Percentiles rank a stretch among this genome's conserved stretches.
Evolutionary conservation across 2,797 vertebrate genomes (phyloP).

Genomic region (Sebastolobus altivelis): DNA sequence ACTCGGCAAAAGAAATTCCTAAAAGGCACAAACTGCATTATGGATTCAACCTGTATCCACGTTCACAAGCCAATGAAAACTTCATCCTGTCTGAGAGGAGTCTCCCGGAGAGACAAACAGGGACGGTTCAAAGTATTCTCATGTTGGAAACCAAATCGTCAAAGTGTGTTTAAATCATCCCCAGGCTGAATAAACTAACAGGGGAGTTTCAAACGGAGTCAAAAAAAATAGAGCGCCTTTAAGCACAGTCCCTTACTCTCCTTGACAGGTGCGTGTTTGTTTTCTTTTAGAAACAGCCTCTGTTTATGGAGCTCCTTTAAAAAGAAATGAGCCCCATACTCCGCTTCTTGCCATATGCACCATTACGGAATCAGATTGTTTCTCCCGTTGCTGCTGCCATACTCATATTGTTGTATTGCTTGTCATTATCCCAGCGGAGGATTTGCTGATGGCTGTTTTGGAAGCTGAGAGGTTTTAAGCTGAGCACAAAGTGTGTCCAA

Average conservation of each 20-base stretch:
- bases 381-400: neutral
- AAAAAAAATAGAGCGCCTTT: slow-evolving; percentile 57
- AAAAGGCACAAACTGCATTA: slow-evolving; percentile 10
- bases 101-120: slow-evolving; percentile 24
- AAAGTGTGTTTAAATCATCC: slow-evolving; percentile 64
- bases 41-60: slow-evolving; percentile 16
- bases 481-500: slow-evolving; percentile 54
- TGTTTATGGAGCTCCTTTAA: slow-evolving; percentile 41
- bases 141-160: slow-evolving; percentile 57
- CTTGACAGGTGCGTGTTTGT: slow-evolving; percentile 68
- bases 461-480: slow-evolving; percentile 36
- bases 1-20: slow-evolving; percentile 8
- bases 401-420: slow-evolving; percentile 13
- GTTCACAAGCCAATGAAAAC: slow-evolving; percentile 12
- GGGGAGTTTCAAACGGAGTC: slow-evolving; percentile 56
- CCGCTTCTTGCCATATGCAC: slow-evolving; percentile 10
- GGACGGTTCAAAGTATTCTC: slow-evolving; percentile 40
- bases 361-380: slow-evolving; percentile 29
- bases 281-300: slow-evolving; percentile 40
- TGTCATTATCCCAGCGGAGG: slow-evolving; percentile 44
- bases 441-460: slow-evolving; percentile 46
- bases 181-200: slow-evolving; percentile 62
- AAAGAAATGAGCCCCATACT: slow-evolving; percentile 36
- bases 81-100: neutral
- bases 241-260: slow-evolving; percentile 49